These are phyloP conservation scores for Oreotrochilus melanogaster DNA, from an alignment of 2,113 vertebrate species.

Conservation along the genomic window DNA sequence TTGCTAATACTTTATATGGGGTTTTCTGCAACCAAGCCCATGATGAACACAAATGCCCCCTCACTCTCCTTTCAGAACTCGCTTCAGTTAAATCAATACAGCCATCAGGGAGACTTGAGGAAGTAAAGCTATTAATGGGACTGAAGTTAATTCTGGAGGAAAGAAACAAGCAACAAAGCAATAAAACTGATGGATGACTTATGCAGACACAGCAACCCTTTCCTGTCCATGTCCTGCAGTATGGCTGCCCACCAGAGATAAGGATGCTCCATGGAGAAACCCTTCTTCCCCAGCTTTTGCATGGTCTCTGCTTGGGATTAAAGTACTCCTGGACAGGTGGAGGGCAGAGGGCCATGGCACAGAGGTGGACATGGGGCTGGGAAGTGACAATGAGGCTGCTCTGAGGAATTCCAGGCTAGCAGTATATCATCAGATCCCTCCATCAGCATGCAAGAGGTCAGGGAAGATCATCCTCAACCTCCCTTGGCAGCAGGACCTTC, in stretches of 20 bases:
- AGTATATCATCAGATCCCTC: rapidly evolving
- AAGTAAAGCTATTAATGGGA: slow-evolving; percentile 58
- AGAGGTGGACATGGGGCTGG: not conserved
- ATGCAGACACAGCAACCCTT: slow-evolving; percentile 28
- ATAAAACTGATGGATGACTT: slow-evolving; percentile 54
- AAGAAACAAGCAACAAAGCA: slow-evolving; percentile 53
- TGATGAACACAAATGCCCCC: slow-evolving; percentile 1
- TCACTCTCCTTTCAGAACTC: not conserved
- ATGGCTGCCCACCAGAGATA: not conserved
- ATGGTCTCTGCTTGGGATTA: not conserved
- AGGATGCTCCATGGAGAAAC: not conserved
- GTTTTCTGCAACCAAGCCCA: slow-evolving; percentile 17
- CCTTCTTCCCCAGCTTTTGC: not conserved
- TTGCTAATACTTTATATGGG: slow-evolving; percentile 3
- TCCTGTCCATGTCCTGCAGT: not conserved
- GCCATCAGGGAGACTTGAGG: not conserved
- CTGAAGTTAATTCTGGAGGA: slow-evolving; percentile 53
- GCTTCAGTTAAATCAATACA: slow-evolving; percentile 36
- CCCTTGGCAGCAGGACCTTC: not conserved
- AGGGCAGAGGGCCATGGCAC: not conserved
- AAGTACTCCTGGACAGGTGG: not conserved
- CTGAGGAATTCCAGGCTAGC: not conserved
- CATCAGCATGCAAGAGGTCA: not conserved
- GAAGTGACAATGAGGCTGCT: not conserved
- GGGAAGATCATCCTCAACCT: not conserved